phyloP scores from a whole-genome alignment of 2,113 vertebrate genomes.

The Gopherus flavomarginatus region DNA sequence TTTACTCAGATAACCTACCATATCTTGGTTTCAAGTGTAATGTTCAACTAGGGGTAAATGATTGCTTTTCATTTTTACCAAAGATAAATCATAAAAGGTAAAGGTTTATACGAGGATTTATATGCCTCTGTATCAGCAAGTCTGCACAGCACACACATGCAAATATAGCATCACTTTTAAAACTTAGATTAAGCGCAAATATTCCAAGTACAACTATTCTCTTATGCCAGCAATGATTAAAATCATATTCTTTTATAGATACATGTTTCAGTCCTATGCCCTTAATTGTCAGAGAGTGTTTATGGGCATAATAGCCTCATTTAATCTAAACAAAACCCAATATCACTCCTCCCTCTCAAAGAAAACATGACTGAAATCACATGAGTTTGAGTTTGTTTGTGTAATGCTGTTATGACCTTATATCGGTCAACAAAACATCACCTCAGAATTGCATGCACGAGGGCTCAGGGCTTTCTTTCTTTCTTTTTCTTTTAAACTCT shows the following conservation, averaged over 20 bases:
- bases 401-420: not conserved
- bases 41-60: conserved; percentile 35
- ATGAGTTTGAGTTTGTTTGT: accelerated
- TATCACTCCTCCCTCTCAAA: not conserved
- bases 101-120: conserved; percentile 1
- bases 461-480: not conserved
- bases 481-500: not conserved
- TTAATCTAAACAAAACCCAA: conserved; percentile 4
- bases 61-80: conserved; percentile 58
- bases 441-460: accelerated
- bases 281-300: not conserved
- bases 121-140: not conserved
- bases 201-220: not conserved
- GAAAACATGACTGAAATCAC: not conserved
- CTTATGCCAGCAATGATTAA: not conserved
- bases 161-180: not conserved
- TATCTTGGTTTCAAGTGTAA: conserved; percentile 27
- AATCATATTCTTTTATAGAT: not conserved
- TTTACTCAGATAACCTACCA: conserved; percentile 57
- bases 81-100: conserved; percentile 53
- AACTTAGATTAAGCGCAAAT: not conserved
- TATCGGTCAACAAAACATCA: not conserved
- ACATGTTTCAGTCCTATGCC: not conserved
- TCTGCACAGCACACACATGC: not conserved
- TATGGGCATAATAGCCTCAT: not conserved